Evolutionary conservation across 1,140 invertebrate species (phyloP).

Genomic region (Macrocentrus cingulum): DNA sequence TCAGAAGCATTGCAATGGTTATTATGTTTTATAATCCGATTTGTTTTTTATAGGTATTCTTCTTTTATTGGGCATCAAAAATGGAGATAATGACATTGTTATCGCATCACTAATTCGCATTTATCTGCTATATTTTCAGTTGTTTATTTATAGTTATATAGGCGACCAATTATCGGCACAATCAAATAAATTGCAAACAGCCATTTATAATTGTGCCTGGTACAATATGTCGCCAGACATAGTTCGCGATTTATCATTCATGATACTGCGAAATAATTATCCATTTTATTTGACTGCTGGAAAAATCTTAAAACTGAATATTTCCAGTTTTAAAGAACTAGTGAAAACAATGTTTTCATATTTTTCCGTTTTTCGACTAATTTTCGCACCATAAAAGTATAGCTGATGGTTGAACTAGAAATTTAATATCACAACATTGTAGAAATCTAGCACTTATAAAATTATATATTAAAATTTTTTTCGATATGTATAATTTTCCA

Average conservation of each 20-base stretch:
- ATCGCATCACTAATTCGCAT: neutral
- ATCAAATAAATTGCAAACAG: slow-evolving; percentile 19
- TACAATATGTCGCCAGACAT: slow-evolving; percentile 22
- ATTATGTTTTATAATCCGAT: too few relatives aligned
- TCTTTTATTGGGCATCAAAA: neutral
- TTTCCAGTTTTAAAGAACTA: slow-evolving; percentile 21
- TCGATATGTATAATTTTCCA: too few relatives aligned
- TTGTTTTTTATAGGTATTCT: slow-evolving; percentile 7
- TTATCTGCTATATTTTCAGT: slow-evolving; percentile 19
- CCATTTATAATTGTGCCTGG: slow-evolving; percentile 23
- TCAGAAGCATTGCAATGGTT: too few relatives aligned
- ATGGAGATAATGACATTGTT: neutral
- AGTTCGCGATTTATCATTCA: slow-evolving; percentile 22
- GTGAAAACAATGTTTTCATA: slow-evolving; percentile 27
- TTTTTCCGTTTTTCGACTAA: slow-evolving; percentile 23
- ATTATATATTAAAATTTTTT: too few relatives aligned
- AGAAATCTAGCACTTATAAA: too few relatives aligned
- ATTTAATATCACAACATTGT: too few relatives aligned
- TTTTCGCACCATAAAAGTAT: slow-evolving; percentile 14
- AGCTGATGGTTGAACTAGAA: too few relatives aligned
- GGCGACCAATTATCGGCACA: slow-evolving; percentile 16
- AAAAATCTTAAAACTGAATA: slow-evolving; percentile 25
- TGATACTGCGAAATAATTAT: slow-evolving; percentile 22
- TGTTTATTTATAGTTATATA: slow-evolving; percentile 27
- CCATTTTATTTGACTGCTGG: slow-evolving; percentile 26